A percentile compares a stretch with the other conserved stretches of the same genome.
Evolutionary conservation across 2,113 vertebrate genomes (phyloP).

Genomic region (Hemiprocne comata): DNA sequence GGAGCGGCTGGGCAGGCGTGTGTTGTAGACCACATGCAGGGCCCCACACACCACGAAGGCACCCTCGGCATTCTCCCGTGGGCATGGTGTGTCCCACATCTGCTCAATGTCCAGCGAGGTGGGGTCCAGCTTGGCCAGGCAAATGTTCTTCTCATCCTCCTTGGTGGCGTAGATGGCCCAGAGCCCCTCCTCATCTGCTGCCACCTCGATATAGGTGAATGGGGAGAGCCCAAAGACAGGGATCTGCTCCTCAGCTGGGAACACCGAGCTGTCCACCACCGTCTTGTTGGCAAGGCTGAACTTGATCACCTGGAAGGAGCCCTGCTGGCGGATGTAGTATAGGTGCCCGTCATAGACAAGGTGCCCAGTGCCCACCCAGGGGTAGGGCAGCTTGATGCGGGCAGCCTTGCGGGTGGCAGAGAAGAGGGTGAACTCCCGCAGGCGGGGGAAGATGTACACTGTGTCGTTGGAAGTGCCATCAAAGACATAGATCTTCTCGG

Average conservation of each 20-base stretch:
- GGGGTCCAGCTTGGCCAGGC: slow-evolving; percentile 92
- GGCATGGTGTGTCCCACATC: slow-evolving; percentile 96
- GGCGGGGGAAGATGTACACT: slow-evolving; percentile 84
- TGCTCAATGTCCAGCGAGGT: slow-evolving; percentile 90
- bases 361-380: slow-evolving; percentile 87
- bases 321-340: slow-evolving; percentile 85
- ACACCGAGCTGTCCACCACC: slow-evolving; percentile 87
- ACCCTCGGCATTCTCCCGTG: slow-evolving; percentile 88
- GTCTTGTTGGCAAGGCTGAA: slow-evolving; percentile 85
- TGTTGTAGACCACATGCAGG: slow-evolving; percentile 96
- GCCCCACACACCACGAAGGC: slow-evolving; percentile 93
- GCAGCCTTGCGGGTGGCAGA: slow-evolving; percentile 76
- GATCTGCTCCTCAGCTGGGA: slow-evolving; percentile 83
- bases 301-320: slow-evolving; percentile 87
- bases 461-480: slow-evolving; percentile 87
- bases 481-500: slow-evolving; percentile 90
- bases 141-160: slow-evolving; percentile 88
- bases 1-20: slow-evolving; percentile 87
- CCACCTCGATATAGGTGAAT: slow-evolving; percentile 88
- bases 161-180: slow-evolving; percentile 90
- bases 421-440: slow-evolving; percentile 85
- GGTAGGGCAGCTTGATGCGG: slow-evolving; percentile 84
- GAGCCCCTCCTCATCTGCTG: slow-evolving; percentile 89
- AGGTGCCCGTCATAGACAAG: slow-evolving; percentile 86
- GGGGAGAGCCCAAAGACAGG: slow-evolving; percentile 86